Evolutionary conservation across 2,888 invertebrate species (phyloP).

Genomic region (Hyles lineata): DNA sequence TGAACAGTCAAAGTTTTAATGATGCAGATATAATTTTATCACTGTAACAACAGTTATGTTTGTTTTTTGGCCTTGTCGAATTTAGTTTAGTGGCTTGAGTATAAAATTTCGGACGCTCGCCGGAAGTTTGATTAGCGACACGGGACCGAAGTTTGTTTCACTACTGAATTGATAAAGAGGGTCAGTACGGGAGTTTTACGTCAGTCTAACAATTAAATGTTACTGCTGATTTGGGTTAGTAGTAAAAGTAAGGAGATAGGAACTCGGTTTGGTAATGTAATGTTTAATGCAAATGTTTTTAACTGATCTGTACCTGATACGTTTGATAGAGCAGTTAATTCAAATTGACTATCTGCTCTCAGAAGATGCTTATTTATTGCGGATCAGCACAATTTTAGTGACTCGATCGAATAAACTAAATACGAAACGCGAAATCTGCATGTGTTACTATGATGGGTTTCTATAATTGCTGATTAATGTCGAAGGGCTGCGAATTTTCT

Average conservation of each 20-base stretch:
- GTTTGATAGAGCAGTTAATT: too few species aligned
- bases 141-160: not conserved
- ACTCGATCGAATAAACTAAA: too few species aligned
- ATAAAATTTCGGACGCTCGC: constrained; percentile 36
- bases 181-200: not conserved
- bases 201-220: not conserved
- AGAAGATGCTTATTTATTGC: too few species aligned
- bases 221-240: constrained; percentile 5
- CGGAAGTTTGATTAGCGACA: constrained; percentile 29
- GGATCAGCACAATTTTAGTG: too few species aligned
- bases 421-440: too few species aligned
- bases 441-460: too few species aligned
- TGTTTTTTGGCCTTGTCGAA: constrained; percentile 50
- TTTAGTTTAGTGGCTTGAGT: constrained; percentile 32
- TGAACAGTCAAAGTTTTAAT: constrained; percentile 50
- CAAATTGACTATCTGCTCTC: too few species aligned
- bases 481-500: too few species aligned
- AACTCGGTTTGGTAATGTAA: not conserved
- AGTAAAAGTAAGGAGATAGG: not conserved
- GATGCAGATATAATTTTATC: constrained; percentile 53
- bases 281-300: too few species aligned
- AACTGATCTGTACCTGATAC: too few species aligned
- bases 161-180: constrained; percentile 9
- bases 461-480: too few species aligned
- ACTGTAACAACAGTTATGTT: constrained; percentile 38